Evolutionary conservation across 2,888 invertebrate genomes (phyloP), one percentile per base, ranked within the genome.

Genomic region (Dione juno): DNA sequence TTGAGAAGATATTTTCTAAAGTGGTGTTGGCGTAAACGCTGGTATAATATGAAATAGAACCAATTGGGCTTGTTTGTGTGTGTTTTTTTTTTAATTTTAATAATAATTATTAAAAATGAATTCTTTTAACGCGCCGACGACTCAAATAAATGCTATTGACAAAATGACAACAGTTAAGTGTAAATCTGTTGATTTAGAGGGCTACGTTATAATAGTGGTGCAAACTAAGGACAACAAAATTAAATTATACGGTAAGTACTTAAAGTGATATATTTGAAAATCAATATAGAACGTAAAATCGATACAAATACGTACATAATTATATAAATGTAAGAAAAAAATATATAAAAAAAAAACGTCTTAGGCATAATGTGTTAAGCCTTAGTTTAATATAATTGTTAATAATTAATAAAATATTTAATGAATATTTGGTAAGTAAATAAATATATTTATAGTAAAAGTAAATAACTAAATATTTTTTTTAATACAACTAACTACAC

Each of bases 171-270:
- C 93, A 70, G 93, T 93, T 43, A 93, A 93, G 83, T 91, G 91
- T 76, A 93, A 93, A 82, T 90, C 92, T 93, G 97, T 98, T 86
- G 98, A 98, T 94, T 94, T 98, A 87, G 97, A 98, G 84, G 98
- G 98, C 85, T 98, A 98, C 93, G 98, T 98, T 86, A 98, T 98
- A 88, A 98, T 98, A 86, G 95, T 98, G 87, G 97, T 98, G 79
- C 98, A 98, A 93, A 97, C 97, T 84, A 97, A 97, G 90, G 98
- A 98, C 92, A 97, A 98, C 89, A 97, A 97, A 94, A 97, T 98
- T 83, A 98, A 98, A 94, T 94, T 98, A 77, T 98, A 98, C 87
- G 98, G 97, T 97, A 89, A 90, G 92, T 87, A 19, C 13, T 45
- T 59, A 7, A 40, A 7, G 40, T 40, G 0, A 14, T 16, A 21